Evolutionary conservation across 2,888 invertebrate species (phyloP), one percentile per base, ranked within the genome.

Genomic region (Yponomeuta plumbellus): DNA sequence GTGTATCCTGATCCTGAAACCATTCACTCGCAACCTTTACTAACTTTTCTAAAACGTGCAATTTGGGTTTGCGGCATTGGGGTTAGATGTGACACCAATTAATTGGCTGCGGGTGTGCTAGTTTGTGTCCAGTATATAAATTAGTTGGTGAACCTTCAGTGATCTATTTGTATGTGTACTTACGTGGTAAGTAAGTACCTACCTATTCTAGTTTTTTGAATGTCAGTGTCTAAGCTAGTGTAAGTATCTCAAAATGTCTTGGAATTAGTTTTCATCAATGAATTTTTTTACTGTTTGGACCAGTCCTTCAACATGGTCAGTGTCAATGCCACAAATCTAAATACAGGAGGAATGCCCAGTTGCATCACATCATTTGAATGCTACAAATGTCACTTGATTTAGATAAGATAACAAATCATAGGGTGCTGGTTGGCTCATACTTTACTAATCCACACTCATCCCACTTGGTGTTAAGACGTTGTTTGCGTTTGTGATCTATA

Each of bases 1-100:
- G 44, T 52, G 44, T 52, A 2, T 17, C 44, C 44, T 76, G 75
- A 74, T 74, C 77, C 68, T 71, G 70, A 78, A 75, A 75, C 72
- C 74, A 77, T 80, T 79, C 74, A 71, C 79, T 84, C 79, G 72
- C 70, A 3, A 40, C 78, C 75, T 79, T 78, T 73, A 72, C 67
- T 62, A 70, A 66, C 70, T 72, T 6, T 0, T 20, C 21, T 11
- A 2, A 8, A 21, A 63, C 44, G 1, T n/a, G 39, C 39, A 40
- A 34, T 62, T 62, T 40, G 23, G 61, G 11, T 61, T 52, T 66
- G 61, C 61, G 61, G 20, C 56, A 57, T 66, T 66, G 23, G 26
- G 61, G 44, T 66, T 66, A 39, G 17, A 56, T 11, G 34, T 34
- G 5, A 8, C 5, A 5, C 23, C 22, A 2, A 17, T 22, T 23